Conservation (phyloP, 2,888 invertebrate genomes). For the Idaea straminata region DNA sequence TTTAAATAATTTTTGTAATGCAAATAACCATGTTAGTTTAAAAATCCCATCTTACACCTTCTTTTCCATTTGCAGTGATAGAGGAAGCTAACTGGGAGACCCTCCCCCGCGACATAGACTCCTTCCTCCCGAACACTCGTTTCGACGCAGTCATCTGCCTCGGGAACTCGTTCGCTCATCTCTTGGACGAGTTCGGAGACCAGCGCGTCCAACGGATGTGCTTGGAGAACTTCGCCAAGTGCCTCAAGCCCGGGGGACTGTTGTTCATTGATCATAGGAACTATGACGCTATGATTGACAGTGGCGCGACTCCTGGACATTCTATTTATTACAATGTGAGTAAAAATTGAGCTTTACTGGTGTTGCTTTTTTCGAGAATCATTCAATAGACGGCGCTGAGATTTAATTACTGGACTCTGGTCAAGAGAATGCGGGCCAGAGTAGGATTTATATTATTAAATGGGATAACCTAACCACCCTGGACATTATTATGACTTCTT, state of each 20-base stretch:
- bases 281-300: slow-evolving; percentile 89
- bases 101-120: slow-evolving; percentile 85
- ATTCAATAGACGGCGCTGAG: too few relatives aligned
- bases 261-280: slow-evolving; percentile 94
- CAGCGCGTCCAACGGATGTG: slow-evolving; percentile 90
- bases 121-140: slow-evolving; percentile 80
- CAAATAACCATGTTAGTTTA: too few relatives aligned
- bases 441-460: too few relatives aligned
- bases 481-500: too few relatives aligned
- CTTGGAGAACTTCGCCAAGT: slow-evolving; percentile 88
- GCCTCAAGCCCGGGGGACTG: slow-evolving; percentile 91
- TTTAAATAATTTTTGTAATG: too few relatives aligned
- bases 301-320: slow-evolving; percentile 88
- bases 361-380: too few relatives aligned
- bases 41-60: too few relatives aligned
- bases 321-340: slow-evolving; percentile 95
- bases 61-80: slow-evolving; percentile 81
- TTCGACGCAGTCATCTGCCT: slow-evolving; percentile 95
- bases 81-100: slow-evolving; percentile 96
- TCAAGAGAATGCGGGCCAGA: too few relatives aligned
- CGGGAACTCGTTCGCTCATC: slow-evolving; percentile 95
- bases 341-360: slow-evolving; percentile 24
- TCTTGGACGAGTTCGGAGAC: slow-evolving; percentile 89
- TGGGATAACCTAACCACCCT: too few relatives aligned
- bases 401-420: too few relatives aligned